Percentiles rank a stretch among this genome's conserved stretches.
phyloP scores from a whole-genome alignment of 2,888 invertebrate genomes.

The Tetragnatha montana region DNA sequence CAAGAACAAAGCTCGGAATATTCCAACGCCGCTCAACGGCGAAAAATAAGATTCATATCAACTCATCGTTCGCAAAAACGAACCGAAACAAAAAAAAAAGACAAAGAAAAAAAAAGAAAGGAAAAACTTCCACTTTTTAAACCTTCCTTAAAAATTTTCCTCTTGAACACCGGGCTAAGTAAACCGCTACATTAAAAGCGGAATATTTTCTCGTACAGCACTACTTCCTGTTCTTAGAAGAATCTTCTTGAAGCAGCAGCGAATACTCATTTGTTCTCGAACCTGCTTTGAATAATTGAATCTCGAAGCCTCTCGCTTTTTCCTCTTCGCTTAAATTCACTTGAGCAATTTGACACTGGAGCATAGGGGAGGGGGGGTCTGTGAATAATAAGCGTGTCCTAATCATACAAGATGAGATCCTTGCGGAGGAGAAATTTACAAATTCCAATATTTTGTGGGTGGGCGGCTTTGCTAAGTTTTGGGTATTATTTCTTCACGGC shows the following conservation, averaged over 20 bases:
- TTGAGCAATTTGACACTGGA: slow-evolving; percentile 48
- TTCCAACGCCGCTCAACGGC: background rate
- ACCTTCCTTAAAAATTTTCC: slow-evolving; percentile 38
- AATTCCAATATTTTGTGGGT: slow-evolving; percentile 49
- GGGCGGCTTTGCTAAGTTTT: slow-evolving; percentile 24
- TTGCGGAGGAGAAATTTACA: slow-evolving; percentile 38
- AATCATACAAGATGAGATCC: slow-evolving; percentile 41
- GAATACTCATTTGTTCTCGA: slow-evolving; percentile 54
- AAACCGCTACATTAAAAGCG: slow-evolving; percentile 47
- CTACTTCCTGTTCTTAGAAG: slow-evolving; percentile 31
- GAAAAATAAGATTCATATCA: slow-evolving; percentile 14
- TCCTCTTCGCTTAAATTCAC: slow-evolving; percentile 12
- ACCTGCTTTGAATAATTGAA: slow-evolving; percentile 61
- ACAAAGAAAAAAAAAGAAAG: background rate
- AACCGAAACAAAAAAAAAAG: slow-evolving; percentile 1
- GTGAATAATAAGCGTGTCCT: slow-evolving; percentile 44
- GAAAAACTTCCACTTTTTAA: slow-evolving; percentile 12
- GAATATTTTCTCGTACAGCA: slow-evolving; percentile 30
- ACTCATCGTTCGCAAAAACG: background rate
- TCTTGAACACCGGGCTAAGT: slow-evolving; percentile 18
- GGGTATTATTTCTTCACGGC: slow-evolving; percentile 14
- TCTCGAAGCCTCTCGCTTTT: slow-evolving; percentile 38
- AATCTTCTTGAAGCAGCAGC: slow-evolving; percentile 30
- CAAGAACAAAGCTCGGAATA: background rate
- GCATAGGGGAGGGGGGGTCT: slow-evolving; percentile 1